Conservation (phyloP, 2,888 invertebrate genomes). For the Teinopalpus imperialis region DNA sequence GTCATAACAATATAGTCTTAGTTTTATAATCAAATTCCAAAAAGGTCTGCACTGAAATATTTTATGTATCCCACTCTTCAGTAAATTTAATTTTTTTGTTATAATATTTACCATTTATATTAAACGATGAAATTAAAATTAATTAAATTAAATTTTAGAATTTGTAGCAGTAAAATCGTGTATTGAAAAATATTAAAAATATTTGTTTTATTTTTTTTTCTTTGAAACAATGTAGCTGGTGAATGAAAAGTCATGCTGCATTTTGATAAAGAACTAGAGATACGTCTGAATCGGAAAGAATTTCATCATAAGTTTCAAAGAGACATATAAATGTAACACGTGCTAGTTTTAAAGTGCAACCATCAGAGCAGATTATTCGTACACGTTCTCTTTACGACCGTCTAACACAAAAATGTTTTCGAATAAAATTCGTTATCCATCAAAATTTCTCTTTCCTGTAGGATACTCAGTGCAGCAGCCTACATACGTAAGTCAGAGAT, state of each 20-base stretch:
- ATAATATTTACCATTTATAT: too few species aligned
- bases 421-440: constrained; percentile 69
- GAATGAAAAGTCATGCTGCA: too few species aligned
- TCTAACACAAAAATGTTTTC: constrained; percentile 58
- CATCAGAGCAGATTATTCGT: constrained; percentile 8
- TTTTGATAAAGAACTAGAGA: too few species aligned
- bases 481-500: constrained; percentile 37
- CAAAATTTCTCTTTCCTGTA: constrained; percentile 57
- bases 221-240: too few species aligned
- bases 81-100: too few species aligned
- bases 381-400: constrained; percentile 28
- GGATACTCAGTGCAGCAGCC: constrained; percentile 51
- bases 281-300: too few species aligned
- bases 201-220: too few species aligned
- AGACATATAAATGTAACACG: constrained; percentile 12
- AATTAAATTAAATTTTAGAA: background rate
- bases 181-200: too few species aligned
- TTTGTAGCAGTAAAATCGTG: background rate
- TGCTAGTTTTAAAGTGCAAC: constrained; percentile 7
- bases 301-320: too few species aligned
- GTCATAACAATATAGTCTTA: constrained; percentile 25
- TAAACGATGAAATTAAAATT: too few species aligned
- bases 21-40: constrained; percentile 10
- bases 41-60: too few species aligned
- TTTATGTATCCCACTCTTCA: too few species aligned